phyloP scores from a whole-genome alignment of 1,140 invertebrate species.

The Apis mellifera region Amel_HAv3.1 CM009939.2:8415501-8416000 shows the following conservation, averaged over 20 bases:
- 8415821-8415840: neutral
- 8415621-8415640: slow-evolving; percentile 43
- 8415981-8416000: too few relatives aligned
- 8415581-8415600: slow-evolving; percentile 51
- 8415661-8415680: slow-evolving; percentile 44
- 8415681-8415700: slow-evolving; percentile 13
- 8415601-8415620: slow-evolving; percentile 34
- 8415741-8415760: neutral
- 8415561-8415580: slow-evolving; percentile 39
- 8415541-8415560: slow-evolving; percentile 44
- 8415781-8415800: neutral
- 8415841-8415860: too few relatives aligned
- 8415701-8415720: slow-evolving; percentile 26
- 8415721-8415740: neutral
- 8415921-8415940: too few relatives aligned
- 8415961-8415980: too few relatives aligned
- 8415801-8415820: neutral
- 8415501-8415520: neutral
- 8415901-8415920: too few relatives aligned
- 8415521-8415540: neutral
- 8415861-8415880: neutral
- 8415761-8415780: too few relatives aligned
- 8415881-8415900: neutral
- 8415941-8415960: too few relatives aligned
- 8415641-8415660: slow-evolving; percentile 48